Conservation (phyloP, 2,797 vertebrate species). For the Sebastes hubbsi region DNA sequence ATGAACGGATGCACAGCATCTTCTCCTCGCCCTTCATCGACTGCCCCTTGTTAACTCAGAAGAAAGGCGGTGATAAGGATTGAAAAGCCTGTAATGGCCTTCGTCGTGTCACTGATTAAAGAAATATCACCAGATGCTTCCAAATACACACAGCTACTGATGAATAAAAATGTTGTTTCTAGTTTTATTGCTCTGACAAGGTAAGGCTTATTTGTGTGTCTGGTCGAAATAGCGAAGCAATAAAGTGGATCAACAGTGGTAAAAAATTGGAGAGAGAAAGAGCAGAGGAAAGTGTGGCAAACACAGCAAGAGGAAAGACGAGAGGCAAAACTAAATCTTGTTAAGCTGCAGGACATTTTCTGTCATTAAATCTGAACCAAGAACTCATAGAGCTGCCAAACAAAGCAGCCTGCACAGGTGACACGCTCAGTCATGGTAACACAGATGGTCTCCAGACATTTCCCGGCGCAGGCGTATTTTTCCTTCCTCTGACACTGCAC, state of each 20-base stretch:
- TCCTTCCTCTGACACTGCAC: constrained; percentile 34
- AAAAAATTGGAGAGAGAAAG: background rate
- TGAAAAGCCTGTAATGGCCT: constrained; percentile 7
- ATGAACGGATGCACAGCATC: constrained; percentile 55
- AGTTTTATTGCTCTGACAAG: constrained; percentile 12
- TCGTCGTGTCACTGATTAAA: constrained; percentile 9
- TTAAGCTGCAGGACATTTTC: constrained; percentile 57
- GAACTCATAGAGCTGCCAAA: constrained; percentile 14
- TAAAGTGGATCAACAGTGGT: constrained; percentile 16
- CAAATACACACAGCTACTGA: background rate
- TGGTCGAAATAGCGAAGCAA: constrained; percentile 17
- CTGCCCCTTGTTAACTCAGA: constrained; percentile 29
- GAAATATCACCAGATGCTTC: background rate
- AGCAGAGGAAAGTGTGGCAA: background rate
- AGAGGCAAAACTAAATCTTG: constrained; percentile 6
- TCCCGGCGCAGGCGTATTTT: background rate
- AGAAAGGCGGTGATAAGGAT: constrained; percentile 13
- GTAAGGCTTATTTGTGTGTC: constrained; percentile 16
- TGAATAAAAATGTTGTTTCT: constrained; percentile 29
- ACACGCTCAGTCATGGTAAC: constrained; percentile 45
- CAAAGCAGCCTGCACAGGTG: constrained; percentile 37
- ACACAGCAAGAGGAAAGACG: constrained; percentile 38
- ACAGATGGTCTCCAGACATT: constrained; percentile 46
- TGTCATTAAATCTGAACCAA: constrained; percentile 54
- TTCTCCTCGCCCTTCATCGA: constrained; percentile 6